Evolutionary conservation across 2,888 invertebrate genomes (phyloP).

Genomic region (Lithophane ornitopus): DNA sequence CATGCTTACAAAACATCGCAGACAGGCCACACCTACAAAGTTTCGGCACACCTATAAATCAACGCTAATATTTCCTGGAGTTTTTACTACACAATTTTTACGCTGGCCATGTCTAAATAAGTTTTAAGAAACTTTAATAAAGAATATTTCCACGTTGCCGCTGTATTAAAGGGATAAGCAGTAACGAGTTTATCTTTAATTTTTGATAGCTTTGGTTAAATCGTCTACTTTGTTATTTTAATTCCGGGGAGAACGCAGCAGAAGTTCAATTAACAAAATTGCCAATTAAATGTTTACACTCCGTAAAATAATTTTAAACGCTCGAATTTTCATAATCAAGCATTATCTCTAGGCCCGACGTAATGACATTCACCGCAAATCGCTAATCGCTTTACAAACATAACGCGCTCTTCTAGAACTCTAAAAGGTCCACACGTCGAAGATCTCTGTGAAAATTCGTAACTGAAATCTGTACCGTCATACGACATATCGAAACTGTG

Average conservation of each 20-base stretch:
- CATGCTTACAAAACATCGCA: conserved; percentile 47
- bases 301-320: conserved; percentile 77
- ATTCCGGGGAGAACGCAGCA: conserved; percentile 58
- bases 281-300: conserved; percentile 75
- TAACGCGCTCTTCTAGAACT: conserved; percentile 70
- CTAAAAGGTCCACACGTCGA: conserved; percentile 76
- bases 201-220: conserved; percentile 56
- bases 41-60: conserved; percentile 63
- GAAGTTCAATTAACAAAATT: conserved; percentile 74
- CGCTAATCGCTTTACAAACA: conserved; percentile 85
- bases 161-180: conserved; percentile 51
- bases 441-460: conserved; percentile 79
- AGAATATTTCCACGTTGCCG: conserved; percentile 45
- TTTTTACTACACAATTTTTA: conserved; percentile 63
- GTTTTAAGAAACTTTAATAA: conserved; percentile 53
- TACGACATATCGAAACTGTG: conserved; percentile 87
- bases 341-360: conserved; percentile 80
- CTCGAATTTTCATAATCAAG: conserved; percentile 82
- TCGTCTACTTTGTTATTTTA: conserved; percentile 58
- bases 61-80: conserved; percentile 58
- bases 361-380: conserved; percentile 83
- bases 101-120: conserved; percentile 52
- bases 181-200: conserved; percentile 57
- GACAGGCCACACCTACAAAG: conserved; percentile 50
- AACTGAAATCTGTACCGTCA: conserved; percentile 80